phyloP scores from a whole-genome alignment of 2,113 vertebrate species.

The Osmerus eperlanus region DNA sequence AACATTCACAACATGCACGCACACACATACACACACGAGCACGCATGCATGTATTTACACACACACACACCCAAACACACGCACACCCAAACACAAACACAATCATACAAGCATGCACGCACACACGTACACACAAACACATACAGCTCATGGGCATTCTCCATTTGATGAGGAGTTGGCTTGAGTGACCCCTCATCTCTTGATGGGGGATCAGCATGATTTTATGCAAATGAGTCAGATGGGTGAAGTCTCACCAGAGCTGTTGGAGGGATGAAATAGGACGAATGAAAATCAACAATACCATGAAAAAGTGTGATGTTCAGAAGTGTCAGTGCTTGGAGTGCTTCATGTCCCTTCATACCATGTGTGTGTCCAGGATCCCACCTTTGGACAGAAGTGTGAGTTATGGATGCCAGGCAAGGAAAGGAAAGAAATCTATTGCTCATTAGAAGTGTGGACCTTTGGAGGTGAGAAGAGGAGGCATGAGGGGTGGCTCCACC shows the following conservation, averaged over 20 bases:
- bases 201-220: conserved; percentile 1
- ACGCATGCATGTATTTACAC: neutral
- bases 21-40: conserved; percentile 8
- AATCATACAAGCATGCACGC: conserved; percentile 14
- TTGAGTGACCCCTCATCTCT: neutral
- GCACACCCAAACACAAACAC: neutral
- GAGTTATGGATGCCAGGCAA: conserved; percentile 55
- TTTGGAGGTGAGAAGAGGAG: conserved; percentile 57
- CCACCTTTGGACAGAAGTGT: conserved; percentile 54
- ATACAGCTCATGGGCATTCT: neutral
- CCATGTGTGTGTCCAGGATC: conserved; percentile 44
- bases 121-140: conserved; percentile 9
- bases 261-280: neutral
- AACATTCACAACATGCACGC: conserved; percentile 3
- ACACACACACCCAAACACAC: conserved; percentile 16
- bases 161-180: neutral
- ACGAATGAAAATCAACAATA: neutral
- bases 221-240: conserved; percentile 13
- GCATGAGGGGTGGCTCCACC: conserved; percentile 58
- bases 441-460: conserved; percentile 59
- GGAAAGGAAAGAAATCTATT: conserved; percentile 47
- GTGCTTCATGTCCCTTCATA: conserved; percentile 6
- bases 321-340: conserved; percentile 12
- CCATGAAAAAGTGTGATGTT: neutral
- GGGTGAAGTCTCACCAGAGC: conserved; percentile 2